These are phyloP conservation scores for Terrapene triunguis DNA, from an alignment of 2,113 vertebrate species.

Conservation along the genomic window DNA sequence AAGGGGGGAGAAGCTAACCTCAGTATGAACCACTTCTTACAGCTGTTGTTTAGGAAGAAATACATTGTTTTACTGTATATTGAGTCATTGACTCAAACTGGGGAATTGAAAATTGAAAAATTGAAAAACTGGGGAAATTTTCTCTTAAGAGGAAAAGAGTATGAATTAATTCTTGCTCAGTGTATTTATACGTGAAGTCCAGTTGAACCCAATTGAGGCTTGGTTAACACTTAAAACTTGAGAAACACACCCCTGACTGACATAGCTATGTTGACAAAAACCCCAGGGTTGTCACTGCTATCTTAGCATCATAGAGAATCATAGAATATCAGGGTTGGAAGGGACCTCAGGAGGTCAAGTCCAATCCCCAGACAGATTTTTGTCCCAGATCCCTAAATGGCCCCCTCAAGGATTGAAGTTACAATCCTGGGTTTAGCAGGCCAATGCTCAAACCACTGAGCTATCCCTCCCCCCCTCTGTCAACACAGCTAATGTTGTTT, in stretches of 20 bases:
- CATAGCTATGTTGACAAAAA: not conserved
- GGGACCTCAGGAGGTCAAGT: no score
- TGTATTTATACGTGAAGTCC: not conserved
- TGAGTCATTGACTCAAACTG: not conserved
- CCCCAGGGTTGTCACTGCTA: no score
- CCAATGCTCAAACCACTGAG: no score
- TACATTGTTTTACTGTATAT: not conserved
- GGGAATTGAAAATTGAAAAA: no score
- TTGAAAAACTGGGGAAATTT: not conserved
- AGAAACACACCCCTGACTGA: no score
- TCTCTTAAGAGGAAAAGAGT: not conserved
- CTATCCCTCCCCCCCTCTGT: not conserved
- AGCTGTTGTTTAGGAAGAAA: not conserved
- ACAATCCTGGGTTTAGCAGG: no score
- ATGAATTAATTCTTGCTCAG: not conserved
- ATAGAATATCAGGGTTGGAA: no score
- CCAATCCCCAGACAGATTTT: no score
- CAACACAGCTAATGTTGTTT: not conserved
- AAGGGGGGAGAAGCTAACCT: not conserved
- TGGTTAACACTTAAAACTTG: not conserved
- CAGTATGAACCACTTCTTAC: not conserved
- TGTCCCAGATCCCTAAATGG: no score
- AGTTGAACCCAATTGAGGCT: not conserved
- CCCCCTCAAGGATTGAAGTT: no score
- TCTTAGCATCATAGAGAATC: no score